Base-by-base conservation (phyloP, 2,113 vertebrate genomes). In the Microcebus tavaratra region DNA sequence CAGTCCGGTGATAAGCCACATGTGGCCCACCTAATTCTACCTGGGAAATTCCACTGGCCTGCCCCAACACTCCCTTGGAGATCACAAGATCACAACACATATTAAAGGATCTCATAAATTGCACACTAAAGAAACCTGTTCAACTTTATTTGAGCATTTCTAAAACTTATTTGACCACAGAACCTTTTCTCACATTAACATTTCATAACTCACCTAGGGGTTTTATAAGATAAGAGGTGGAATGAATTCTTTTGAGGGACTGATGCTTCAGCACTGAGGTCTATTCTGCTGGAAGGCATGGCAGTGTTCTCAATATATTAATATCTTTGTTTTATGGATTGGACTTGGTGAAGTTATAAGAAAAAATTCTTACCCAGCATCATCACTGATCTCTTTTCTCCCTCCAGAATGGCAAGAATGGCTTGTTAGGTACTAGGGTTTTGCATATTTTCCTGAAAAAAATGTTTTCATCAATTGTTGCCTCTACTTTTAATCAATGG, bases 11-110 rank as follows among this genome's bases (percentile, higher is more conserved):
- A 94, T 84, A 97, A 95, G 82, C 80, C 75, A n/a, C 90, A 48
- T 36, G 83, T 42, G 83, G 95, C 84, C 67, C 93, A 53, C 91
- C 78, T 65, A 0, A 34, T 89, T 96, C 73, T 96, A 90, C 93
- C 87, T 42, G 80, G 79, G 83, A 93, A 96, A 83, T 93, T 89
- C 72, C 90, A 31, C 95, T 86, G 76, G 50, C 27, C 55, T 1
- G 1, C 25, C 23, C 36, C 81, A 11, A 1, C 31, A 72, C 3
- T 36, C 17, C 8, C 65, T 89, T 76, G 75, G 68, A 84, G 90
- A 95, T 84, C 31, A 50, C 59, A 81, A 72, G 95, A 92, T 81
- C 53, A 31, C 45, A 55, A 11, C 14, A 8, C 8, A 21, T 48
- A 76, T 61, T 27, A 57, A 87, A 90, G 45, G 23, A 25, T 42